phyloP scores from a whole-genome alignment of 2,888 invertebrate genomes.

The Andrena praecox region DNA sequence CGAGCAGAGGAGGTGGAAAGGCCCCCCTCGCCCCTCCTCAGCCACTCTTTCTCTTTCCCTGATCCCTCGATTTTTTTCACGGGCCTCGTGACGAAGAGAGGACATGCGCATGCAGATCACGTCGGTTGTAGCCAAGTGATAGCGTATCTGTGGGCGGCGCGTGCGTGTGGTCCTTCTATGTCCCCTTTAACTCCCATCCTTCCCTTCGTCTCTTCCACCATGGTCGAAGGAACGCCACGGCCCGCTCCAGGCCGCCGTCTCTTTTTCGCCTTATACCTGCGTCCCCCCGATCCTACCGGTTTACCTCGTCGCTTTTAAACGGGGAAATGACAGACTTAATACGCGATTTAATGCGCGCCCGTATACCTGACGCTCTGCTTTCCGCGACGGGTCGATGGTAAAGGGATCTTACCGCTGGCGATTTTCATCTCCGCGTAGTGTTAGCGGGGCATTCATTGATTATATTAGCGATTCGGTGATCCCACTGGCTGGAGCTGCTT shows the following conservation, averaged over 20 bases:
- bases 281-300: constrained; percentile 49
- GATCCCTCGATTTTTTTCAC: constrained; percentile 32
- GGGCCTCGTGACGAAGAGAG: constrained; percentile 70
- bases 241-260: constrained; percentile 37
- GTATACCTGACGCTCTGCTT: constrained; percentile 40
- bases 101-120: constrained; percentile 85
- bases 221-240: constrained; percentile 52
- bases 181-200: constrained; percentile 72
- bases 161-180: constrained; percentile 84
- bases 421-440: no score
- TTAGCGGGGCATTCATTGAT: no score
- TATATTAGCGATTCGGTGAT: no score
- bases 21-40: background rate
- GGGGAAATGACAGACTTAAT: constrained; percentile 64
- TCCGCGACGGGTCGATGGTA: constrained; percentile 2
- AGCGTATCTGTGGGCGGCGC: constrained; percentile 85
- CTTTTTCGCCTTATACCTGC: constrained; percentile 28
- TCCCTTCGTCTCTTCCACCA: constrained; percentile 62
- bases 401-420: no score
- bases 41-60: constrained; percentile 46
- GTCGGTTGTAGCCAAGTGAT: constrained; percentile 83
- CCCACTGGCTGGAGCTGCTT: no score
- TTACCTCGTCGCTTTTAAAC: constrained; percentile 54
- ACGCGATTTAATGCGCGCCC: constrained; percentile 54
- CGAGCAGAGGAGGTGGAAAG: constrained; percentile 33